Evolutionary conservation across 2,888 invertebrate species (phyloP).

Genomic region (Horisme vitalbata): DNA sequence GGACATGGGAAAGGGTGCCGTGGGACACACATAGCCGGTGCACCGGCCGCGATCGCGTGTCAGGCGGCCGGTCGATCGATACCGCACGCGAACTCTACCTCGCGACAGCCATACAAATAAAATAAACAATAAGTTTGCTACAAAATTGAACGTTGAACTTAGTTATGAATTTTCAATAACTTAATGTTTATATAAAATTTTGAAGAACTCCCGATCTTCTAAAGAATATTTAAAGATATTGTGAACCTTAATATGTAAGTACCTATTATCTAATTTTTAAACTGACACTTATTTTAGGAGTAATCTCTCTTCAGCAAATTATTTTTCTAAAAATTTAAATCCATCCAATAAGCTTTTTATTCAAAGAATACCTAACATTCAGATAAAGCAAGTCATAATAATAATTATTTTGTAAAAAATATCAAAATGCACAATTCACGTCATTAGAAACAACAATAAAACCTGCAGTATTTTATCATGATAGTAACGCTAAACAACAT

Average conservation of each 20-base stretch:
- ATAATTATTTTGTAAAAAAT: background rate
- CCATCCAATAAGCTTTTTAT: too few relatives aligned
- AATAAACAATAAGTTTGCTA: conserved; percentile 36
- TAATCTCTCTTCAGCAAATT: too few relatives aligned
- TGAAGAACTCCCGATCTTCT: background rate
- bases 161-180: background rate
- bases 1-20: conserved; percentile 33
- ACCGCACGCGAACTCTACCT: conserved; percentile 70
- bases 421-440: background rate
- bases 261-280: too few relatives aligned
- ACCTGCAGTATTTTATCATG: conserved; percentile 13
- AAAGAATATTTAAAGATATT: background rate
- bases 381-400: background rate
- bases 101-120: conserved; percentile 51
- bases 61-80: conserved; percentile 64
- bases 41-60: conserved; percentile 74
- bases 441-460: conserved; percentile 12
- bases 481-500: conserved; percentile 20
- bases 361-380: conserved; percentile 1
- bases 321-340: too few relatives aligned
- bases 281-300: too few relatives aligned
- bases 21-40: conserved; percentile 53
- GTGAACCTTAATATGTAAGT: too few relatives aligned
- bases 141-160: background rate
- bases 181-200: background rate